A percentile compares a stretch with the other conserved stretches of the same genome.
Conservation (phyloP, 2,113 vertebrate genomes). For the Campylorhamphus procurvoides region DNA sequence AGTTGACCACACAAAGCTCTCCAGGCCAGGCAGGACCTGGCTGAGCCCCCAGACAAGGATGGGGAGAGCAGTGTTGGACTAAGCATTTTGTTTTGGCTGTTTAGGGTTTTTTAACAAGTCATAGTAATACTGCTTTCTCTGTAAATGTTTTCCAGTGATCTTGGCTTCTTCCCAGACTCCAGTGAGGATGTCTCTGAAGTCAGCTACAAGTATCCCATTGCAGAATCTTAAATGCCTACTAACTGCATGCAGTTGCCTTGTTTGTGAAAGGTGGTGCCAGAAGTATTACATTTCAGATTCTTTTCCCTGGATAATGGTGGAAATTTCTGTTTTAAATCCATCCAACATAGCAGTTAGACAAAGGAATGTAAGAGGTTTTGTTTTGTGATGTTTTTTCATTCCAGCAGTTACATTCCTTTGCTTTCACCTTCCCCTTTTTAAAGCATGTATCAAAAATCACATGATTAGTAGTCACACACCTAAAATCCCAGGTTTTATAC, state of each 20-base stretch:
- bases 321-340: constrained; percentile 71
- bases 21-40: neutral
- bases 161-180: constrained; percentile 50
- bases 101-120: constrained; percentile 44
- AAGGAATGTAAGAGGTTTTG: neutral
- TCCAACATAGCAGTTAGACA: constrained; percentile 43
- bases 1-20: accelerated
- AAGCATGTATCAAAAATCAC: neutral
- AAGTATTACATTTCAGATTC: constrained; percentile 73
- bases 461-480: neutral
- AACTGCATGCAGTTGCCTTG: constrained; percentile 62
- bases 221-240: constrained; percentile 66
- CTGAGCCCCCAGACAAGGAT: neutral
- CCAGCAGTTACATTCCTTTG: neutral
- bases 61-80: neutral
- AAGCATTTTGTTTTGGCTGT: neutral
- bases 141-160: constrained; percentile 39
- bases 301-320: constrained; percentile 49
- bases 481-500: neutral
- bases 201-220: constrained; percentile 65
- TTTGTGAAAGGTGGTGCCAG: constrained; percentile 74
- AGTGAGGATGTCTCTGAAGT: constrained; percentile 67
- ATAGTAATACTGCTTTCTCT: constrained; percentile 45
- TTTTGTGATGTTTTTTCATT: neutral
- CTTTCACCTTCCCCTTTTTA: constrained; percentile 12